A percentile compares a stretch with the other conserved stretches of the same genome.
These are phyloP conservation scores for Rissa tridactyla DNA, from an alignment of 2,113 vertebrate species.

Conservation along the genomic window DNA sequence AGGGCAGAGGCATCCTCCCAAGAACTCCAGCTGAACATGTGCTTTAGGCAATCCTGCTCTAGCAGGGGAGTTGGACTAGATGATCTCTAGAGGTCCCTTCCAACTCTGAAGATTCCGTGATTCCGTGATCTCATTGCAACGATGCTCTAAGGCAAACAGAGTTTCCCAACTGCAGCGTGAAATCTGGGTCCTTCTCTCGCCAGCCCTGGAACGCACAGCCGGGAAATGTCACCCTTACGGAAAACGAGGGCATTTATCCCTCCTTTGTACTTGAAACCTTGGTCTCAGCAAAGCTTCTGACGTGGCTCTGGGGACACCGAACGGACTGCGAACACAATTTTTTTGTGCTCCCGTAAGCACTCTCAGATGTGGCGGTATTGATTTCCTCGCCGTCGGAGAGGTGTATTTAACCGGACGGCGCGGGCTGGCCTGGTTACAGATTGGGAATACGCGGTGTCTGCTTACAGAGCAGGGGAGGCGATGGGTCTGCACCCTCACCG, in stretches of 20 bases:
- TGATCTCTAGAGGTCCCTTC: too few relatives aligned
- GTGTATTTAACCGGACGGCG: background rate
- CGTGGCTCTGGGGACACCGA: rapidly evolving
- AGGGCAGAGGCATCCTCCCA: background rate
- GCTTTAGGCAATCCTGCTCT: too few relatives aligned
- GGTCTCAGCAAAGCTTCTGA: background rate
- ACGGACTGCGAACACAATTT: rapidly evolving
- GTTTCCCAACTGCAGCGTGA: background rate
- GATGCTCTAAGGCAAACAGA: background rate
- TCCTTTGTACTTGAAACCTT: background rate
- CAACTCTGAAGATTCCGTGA: too few relatives aligned
- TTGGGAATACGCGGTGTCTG: rapidly evolving
- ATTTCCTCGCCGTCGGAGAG: background rate
- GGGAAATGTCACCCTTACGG: background rate
- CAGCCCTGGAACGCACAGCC: background rate
- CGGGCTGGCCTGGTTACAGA: rapidly evolving
- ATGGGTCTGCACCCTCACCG: background rate
- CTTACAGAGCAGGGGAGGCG: background rate
- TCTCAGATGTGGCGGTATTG: background rate
- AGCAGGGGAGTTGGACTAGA: too few relatives aligned
- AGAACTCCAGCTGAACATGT: background rate
- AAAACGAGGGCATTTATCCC: background rate
- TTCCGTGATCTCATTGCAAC: background rate
- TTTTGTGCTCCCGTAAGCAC: background rate
- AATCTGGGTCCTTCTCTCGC: background rate